phyloP scores from a whole-genome alignment of 2,797 vertebrate genomes.

The Acipenser ruthenus region DNA sequence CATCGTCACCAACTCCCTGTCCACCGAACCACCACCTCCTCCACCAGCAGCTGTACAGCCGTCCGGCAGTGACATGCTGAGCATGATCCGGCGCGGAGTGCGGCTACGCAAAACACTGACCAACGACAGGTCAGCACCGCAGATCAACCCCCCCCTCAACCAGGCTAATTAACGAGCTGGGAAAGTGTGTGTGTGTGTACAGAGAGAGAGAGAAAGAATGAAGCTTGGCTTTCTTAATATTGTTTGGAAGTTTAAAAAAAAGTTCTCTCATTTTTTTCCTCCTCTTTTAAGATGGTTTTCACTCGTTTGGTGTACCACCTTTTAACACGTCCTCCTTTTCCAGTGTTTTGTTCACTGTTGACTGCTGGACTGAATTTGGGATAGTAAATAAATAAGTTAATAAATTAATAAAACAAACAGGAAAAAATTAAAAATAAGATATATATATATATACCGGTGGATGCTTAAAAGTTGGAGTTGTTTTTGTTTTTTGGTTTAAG shows the following conservation, averaged over 20 bases:
- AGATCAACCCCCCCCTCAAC: conserved; percentile 30
- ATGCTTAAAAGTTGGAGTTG: background rate
- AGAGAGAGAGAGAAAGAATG: background rate
- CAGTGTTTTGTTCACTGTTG: background rate
- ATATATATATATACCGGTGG: conserved; percentile 18
- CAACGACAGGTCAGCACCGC: conserved; percentile 66
- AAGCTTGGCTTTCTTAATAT: conserved; percentile 30
- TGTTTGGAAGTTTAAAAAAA: background rate
- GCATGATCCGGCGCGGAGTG: conserved; percentile 53
- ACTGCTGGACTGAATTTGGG: no score
- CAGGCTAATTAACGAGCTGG: conserved; percentile 20
- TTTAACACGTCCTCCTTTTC: no score
- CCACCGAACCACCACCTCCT: conserved; percentile 27
- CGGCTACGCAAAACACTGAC: conserved; percentile 59
- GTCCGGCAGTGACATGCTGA: conserved; percentile 46
- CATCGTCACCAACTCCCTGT: conserved; percentile 14
- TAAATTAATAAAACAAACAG: background rate
- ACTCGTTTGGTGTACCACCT: no score
- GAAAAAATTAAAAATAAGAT: conserved; percentile 9
- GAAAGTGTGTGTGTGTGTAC: background rate
- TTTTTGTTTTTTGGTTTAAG: background rate
- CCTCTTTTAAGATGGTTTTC: conserved; percentile 8
- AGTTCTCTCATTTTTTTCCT: conserved; percentile 7
- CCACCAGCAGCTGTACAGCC: conserved; percentile 20
- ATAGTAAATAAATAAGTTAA: background rate